Percentiles rank a stretch among this genome's conserved stretches.
phyloP scores from a whole-genome alignment of 2,113 vertebrate species.

The Alosa alosa region DNA sequence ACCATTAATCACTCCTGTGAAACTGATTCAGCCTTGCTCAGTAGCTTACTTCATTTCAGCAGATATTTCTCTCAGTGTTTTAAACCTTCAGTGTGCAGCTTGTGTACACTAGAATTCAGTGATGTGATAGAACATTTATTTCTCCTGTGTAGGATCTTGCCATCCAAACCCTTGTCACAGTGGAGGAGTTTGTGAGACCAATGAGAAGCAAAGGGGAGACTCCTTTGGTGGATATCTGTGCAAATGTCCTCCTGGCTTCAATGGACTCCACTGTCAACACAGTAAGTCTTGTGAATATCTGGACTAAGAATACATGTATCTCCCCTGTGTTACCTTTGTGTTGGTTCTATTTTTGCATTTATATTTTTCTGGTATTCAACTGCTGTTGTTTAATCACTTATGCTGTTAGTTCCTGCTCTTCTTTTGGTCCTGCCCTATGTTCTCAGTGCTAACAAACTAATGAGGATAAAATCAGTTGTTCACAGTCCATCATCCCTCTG shows the following conservation, averaged over 20 bases:
- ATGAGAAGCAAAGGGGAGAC: constrained; percentile 78
- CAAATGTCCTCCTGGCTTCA: constrained; percentile 79
- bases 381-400: neutral
- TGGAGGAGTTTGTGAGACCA: constrained; percentile 80
- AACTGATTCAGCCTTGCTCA: neutral
- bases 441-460: too few relatives aligned
- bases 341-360: neutral
- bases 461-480: too few relatives aligned
- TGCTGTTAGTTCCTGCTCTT: neutral
- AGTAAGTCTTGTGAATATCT: constrained; percentile 72
- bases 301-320: neutral
- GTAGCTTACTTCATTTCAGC: neutral
- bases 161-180: constrained; percentile 85
- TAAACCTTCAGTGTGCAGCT: neutral
- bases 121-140: neutral
- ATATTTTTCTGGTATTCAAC: neutral
- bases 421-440: neutral
- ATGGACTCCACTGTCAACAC: constrained; percentile 85
- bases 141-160: constrained; percentile 73
- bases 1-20: neutral
- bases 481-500: too few relatives aligned
- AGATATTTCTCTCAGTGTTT: neutral
- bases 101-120: neutral
- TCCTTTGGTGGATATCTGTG: constrained; percentile 83
- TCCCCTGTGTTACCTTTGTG: neutral